Conservation (phyloP, 2,797 vertebrate genomes). For the Hybognathus amarus region DNA sequence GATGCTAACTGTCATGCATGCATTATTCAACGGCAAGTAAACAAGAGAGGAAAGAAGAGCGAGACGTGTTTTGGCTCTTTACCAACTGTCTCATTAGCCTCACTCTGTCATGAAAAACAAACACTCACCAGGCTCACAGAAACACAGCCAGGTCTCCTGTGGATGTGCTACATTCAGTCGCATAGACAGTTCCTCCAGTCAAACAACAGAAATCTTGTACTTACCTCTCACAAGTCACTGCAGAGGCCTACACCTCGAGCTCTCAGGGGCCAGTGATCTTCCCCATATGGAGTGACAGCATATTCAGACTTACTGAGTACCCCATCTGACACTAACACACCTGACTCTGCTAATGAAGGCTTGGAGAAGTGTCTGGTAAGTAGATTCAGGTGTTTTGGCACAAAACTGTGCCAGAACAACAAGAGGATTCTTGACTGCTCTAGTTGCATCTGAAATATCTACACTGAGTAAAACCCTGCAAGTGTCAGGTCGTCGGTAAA, state of each 20-base stretch:
- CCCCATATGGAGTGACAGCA: not conserved
- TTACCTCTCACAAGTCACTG: not conserved
- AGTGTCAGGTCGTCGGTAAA: not conserved
- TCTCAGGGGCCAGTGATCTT: slow-evolving; percentile 4
- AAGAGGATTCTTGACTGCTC: slow-evolving; percentile 29
- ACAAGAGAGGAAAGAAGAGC: slow-evolving; percentile 75
- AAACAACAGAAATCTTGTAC: slow-evolving; percentile 14
- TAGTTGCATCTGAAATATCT: slow-evolving; percentile 17
- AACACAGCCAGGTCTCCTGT: slow-evolving; percentile 67
- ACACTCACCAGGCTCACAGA: slow-evolving; percentile 72
- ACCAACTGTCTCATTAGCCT: slow-evolving; percentile 83
- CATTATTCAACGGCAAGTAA: slow-evolving; percentile 78
- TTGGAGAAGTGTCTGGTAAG: slow-evolving; percentile 27
- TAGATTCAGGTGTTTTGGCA: slow-evolving; percentile 36
- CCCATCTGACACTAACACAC: slow-evolving; percentile 3
- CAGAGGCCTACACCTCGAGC: not conserved
- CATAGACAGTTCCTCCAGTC: slow-evolving; percentile 51
- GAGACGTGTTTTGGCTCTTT: slow-evolving; percentile 69
- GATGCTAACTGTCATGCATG: slow-evolving; percentile 74
- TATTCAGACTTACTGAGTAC: slow-evolving; percentile 25
- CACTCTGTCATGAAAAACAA: slow-evolving; percentile 80
- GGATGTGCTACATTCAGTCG: slow-evolving; percentile 67
- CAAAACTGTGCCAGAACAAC: slow-evolving; percentile 13
- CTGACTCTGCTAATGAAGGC: slow-evolving; percentile 30
- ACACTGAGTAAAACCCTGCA: slow-evolving; percentile 2